phyloP scores from a whole-genome alignment of 2,888 invertebrate genomes.

The Cartodere bifasciata region DNA sequence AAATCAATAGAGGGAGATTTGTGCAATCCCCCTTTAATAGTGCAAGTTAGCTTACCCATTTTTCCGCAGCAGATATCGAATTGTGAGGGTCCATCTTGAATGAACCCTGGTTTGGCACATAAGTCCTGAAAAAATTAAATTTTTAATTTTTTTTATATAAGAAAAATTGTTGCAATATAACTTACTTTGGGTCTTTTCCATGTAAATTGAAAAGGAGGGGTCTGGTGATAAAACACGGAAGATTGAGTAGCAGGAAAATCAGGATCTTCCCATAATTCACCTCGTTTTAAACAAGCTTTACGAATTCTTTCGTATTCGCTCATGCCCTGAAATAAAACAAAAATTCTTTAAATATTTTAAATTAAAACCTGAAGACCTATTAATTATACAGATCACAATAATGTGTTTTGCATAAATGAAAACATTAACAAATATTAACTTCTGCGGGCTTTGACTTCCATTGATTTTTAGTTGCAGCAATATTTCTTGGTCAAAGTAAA shows the following conservation, averaged over 20 bases:
- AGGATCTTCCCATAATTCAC: conserved; percentile 80
- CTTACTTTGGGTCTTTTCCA: conserved; percentile 80
- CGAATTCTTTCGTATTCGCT: conserved; percentile 77
- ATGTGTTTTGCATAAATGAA: too few species aligned
- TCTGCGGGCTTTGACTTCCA: too few species aligned
- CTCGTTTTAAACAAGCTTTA: conserved; percentile 64
- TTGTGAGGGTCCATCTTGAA: conserved; percentile 63
- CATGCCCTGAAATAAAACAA: conserved; percentile 43
- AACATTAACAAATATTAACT: too few species aligned
- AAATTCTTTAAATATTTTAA: too few species aligned
- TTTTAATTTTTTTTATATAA: background rate
- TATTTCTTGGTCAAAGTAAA: too few species aligned
- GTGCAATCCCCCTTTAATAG: too few species aligned
- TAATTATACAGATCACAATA: too few species aligned
- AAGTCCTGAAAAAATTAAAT: conserved; percentile 51
- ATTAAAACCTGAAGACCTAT: too few species aligned
- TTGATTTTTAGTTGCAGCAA: too few species aligned
- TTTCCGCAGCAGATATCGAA: conserved; percentile 81
- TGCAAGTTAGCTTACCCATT: conserved; percentile 78
- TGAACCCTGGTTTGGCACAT: conserved; percentile 62
- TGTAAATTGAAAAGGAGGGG: conserved; percentile 83
- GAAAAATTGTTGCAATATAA: conserved; percentile 4
- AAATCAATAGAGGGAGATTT: too few species aligned
- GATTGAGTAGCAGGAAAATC: conserved; percentile 82
- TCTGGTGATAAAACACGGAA: conserved; percentile 87